Evolutionary conservation across 2,113 vertebrate genomes (phyloP).

Genomic region (Salvator merianae): DNA sequence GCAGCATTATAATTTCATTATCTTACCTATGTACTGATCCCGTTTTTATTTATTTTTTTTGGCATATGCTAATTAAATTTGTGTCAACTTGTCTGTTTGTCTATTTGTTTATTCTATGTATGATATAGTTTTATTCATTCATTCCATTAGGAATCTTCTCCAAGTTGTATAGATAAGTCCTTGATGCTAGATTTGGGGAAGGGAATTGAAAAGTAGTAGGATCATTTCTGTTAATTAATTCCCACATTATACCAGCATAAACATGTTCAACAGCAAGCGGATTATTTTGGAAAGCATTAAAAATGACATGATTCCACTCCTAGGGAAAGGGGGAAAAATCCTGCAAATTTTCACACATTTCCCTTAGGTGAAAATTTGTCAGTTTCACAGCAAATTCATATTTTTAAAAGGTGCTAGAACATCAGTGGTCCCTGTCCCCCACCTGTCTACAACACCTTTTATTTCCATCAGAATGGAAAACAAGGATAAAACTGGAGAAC

Average conservation of each 20-base stretch:
- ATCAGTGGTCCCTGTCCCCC: neutral
- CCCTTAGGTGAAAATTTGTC: conserved; percentile 70
- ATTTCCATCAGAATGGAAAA: conserved; percentile 26
- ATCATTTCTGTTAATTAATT: conserved; percentile 51
- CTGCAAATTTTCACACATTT: conserved; percentile 70
- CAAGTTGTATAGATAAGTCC: neutral
- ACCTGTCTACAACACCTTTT: conserved; percentile 40
- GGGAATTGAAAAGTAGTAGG: neutral
- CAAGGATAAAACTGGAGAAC: neutral
- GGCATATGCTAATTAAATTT: too few species aligned
- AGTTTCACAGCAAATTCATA: conserved; percentile 45
- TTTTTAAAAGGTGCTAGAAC: conserved; percentile 43
- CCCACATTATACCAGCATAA: conserved; percentile 32
- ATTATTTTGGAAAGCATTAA: conserved; percentile 59
- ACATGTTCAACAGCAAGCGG: conserved; percentile 25
- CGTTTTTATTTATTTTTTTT: too few species aligned
- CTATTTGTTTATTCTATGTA: too few species aligned
- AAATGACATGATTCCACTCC: conserved; percentile 51
- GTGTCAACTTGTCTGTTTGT: too few species aligned
- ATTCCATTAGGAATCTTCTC: neutral
- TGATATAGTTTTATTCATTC: too few species aligned
- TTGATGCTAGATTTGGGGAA: neutral
- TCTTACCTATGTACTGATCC: too few species aligned
- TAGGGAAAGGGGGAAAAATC: conserved; percentile 26
- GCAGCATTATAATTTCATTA: too few species aligned